Percentiles rank a stretch among this genome's conserved stretches.
Evolutionary conservation across 2,888 invertebrate species (phyloP).

Genomic region (Melieria picta): DNA sequence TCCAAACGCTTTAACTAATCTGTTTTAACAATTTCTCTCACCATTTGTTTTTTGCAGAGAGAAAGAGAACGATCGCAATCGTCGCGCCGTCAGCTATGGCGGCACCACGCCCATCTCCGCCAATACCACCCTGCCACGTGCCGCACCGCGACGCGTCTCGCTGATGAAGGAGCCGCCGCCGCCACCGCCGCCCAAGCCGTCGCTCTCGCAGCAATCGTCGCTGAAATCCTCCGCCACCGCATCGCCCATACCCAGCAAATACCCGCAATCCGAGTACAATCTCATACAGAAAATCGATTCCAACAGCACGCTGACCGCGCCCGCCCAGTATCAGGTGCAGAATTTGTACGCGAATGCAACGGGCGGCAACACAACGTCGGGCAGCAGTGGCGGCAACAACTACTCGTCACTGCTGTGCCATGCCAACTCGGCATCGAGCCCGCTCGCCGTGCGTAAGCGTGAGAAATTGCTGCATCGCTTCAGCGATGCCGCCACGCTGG

Average conservation of each 20-base stretch:
- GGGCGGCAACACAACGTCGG: slow-evolving; percentile 25
- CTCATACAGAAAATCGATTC: slow-evolving; percentile 63
- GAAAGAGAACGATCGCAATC: slow-evolving; percentile 63
- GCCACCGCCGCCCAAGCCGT: slow-evolving; percentile 60
- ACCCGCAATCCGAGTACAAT: slow-evolving; percentile 63
- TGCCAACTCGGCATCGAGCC: slow-evolving; percentile 60
- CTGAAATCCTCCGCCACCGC: slow-evolving; percentile 50
- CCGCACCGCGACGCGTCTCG: slow-evolving; percentile 63
- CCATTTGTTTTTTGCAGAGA: slow-evolving; percentile 55
- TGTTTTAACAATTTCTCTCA: neutral
- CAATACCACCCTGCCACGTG: slow-evolving; percentile 60
- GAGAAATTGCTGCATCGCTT: slow-evolving; percentile 65
- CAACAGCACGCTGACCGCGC: slow-evolving; percentile 55
- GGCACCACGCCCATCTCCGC: slow-evolving; percentile 52
- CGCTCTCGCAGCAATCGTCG: slow-evolving; percentile 54
- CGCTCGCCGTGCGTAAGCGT: slow-evolving; percentile 61
- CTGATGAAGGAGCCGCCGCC: slow-evolving; percentile 64
- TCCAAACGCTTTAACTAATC: neutral
- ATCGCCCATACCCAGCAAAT: slow-evolving; percentile 59
- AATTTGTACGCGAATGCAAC: slow-evolving; percentile 59
- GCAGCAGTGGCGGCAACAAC: slow-evolving; percentile 41
- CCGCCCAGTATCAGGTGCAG: slow-evolving; percentile 58
- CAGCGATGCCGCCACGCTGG: slow-evolving; percentile 66
- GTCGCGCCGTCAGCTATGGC: slow-evolving; percentile 63
- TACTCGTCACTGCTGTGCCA: slow-evolving; percentile 62